Percentiles rank a stretch among this genome's conserved stretches.
phyloP scores from a whole-genome alignment of 2,888 invertebrate genomes.

The Phytoseiulus persimilis region DNA sequence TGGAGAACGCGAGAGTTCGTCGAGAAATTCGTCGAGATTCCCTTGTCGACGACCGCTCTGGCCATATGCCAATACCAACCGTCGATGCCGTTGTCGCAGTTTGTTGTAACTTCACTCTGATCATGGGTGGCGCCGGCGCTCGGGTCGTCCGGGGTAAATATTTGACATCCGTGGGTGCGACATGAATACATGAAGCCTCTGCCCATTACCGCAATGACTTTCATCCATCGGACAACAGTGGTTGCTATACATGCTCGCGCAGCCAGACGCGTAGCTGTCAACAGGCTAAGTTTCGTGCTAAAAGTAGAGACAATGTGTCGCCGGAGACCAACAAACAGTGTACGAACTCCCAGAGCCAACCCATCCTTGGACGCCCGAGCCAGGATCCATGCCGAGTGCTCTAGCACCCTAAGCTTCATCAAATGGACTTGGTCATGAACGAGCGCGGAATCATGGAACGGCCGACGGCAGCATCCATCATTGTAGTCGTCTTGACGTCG shows the following conservation, averaged over 20 bases:
- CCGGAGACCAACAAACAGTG: background rate
- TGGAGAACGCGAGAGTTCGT: background rate
- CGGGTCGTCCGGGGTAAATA: background rate
- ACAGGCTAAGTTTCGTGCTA: background rate
- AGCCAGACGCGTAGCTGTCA: background rate
- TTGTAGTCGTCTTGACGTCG: background rate
- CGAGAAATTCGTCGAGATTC: background rate
- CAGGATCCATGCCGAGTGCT: background rate
- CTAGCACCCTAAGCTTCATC: too few species aligned
- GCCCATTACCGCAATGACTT: background rate
- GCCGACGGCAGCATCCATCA: background rate
- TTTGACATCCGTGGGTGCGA: background rate
- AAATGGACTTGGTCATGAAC: too few species aligned
- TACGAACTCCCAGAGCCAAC: background rate
- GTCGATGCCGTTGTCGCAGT: background rate
- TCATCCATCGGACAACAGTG: background rate
- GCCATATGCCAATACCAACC: background rate
- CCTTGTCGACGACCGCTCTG: background rate
- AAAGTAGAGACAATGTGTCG: conserved; percentile 5
- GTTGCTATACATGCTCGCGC: background rate
- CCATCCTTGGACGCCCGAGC: background rate
- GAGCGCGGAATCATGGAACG: background rate
- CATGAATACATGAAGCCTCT: background rate
- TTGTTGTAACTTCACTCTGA: background rate
- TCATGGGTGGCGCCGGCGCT: background rate